Evolutionary conservation across 1,140 invertebrate species (phyloP), one percentile per base, ranked within the genome.

Genomic region (Musca domestica): DNA sequence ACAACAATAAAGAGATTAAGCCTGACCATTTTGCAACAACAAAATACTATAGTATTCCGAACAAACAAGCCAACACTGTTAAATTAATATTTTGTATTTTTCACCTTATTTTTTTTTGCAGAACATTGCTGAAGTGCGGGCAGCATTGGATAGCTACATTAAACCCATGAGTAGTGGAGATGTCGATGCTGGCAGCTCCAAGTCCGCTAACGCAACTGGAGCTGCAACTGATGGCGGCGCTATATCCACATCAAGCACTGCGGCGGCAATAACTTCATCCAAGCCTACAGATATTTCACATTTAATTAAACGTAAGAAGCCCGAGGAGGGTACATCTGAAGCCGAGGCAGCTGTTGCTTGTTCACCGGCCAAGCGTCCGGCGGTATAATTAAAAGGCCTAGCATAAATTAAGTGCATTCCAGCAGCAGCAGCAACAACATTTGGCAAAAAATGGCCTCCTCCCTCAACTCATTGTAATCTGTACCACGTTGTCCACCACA

Each of bases 251-350:
- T 76, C 76, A 66, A 10, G 34, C 10, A 10, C 34, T 41, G 34
- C 34, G 34, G 64, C 76, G 10, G 75, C 74, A 9, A 79, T 73
- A 51, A 79, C 74, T 69, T 74, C 76, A 61, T 71, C 77, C 46
- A 81, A 81, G 68, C 79, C 79, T 17, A 79, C 73, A 48, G 80
- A 81, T 64, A 81, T 81, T 41, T 78, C 80, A 34, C 79, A 81
- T 75, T 64, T 81, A 69, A 81, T 81, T 51, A 81, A 81, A 67
- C 79, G 80, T 64, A 81, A 81, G 71, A 81, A 81, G 71, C 80
- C 79, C 10, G 79, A 78, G 65, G 80, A 80, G 25, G 73, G 76
- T 34, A 73, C 74, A 64, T 76, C 74, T 30, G 79, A 81, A 66
- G 77, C 79, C 14, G 78, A 79, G 46, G 74, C 78, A 22, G 64